Conservation (phyloP, 2,113 vertebrate genomes). For the Amphiprion percula region DNA sequence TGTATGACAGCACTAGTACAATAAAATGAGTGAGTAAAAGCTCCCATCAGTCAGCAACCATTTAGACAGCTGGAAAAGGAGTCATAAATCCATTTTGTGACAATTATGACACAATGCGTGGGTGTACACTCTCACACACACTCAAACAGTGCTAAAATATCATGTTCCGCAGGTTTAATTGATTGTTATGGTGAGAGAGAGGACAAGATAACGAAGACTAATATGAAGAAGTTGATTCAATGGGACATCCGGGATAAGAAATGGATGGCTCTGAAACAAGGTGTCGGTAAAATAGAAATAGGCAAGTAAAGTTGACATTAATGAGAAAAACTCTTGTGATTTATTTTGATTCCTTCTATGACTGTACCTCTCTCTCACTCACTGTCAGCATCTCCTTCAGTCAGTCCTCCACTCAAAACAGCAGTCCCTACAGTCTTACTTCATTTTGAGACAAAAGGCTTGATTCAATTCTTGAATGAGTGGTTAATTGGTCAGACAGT, state of each 20-base stretch:
- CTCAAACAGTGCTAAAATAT: neutral
- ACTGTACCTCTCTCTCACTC: too few species aligned
- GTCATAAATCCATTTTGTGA: slow-evolving; percentile 25
- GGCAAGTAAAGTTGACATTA: too few species aligned
- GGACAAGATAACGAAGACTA: too few species aligned
- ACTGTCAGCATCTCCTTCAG: neutral
- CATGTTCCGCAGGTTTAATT: neutral
- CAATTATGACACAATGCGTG: slow-evolving; percentile 1
- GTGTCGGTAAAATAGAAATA: too few species aligned
- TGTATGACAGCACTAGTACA: neutral
- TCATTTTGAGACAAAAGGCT: slow-evolving; percentile 4
- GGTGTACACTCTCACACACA: neutral
- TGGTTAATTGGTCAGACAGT: neutral
- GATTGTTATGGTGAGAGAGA: too few species aligned
- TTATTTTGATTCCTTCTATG: neutral
- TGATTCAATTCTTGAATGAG: neutral
- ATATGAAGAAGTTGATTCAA: too few species aligned
- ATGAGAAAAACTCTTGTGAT: neutral
- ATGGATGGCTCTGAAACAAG: too few species aligned
- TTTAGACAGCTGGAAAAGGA: slow-evolving; percentile 24
- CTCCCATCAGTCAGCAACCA: slow-evolving; percentile 31
- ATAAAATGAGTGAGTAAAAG: slow-evolving; percentile 4
- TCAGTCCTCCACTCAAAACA: neutral
- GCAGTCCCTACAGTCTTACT: neutral
- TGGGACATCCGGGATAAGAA: too few species aligned